Evolutionary conservation across 2,888 invertebrate genomes (phyloP).

Genomic region (Caenorhabditis becei): DNA sequence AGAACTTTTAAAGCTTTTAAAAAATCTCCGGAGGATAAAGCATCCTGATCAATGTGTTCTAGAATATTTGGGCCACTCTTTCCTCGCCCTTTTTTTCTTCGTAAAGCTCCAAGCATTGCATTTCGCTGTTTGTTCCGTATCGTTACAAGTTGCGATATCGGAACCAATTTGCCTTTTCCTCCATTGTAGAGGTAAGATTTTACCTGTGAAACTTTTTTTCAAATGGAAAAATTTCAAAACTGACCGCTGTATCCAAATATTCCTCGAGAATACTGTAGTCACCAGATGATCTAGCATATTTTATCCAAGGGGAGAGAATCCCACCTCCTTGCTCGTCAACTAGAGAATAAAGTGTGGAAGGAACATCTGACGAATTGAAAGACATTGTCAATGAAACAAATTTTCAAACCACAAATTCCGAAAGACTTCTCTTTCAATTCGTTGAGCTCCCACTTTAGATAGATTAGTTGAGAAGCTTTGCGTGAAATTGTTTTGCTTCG

Average conservation of each 20-base stretch:
- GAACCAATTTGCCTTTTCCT: constrained; percentile 92
- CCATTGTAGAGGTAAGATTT: constrained; percentile 94
- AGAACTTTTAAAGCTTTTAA: constrained; percentile 81
- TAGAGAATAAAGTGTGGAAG: constrained; percentile 71
- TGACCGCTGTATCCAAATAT: constrained; percentile 83
- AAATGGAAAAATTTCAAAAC: background rate
- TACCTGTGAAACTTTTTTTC: too few species aligned
- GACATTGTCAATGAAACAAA: constrained; percentile 59
- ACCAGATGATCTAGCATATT: constrained; percentile 73
- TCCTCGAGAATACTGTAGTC: constrained; percentile 75
- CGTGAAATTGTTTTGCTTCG: background rate
- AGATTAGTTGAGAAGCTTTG: background rate
- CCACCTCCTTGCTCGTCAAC: constrained; percentile 78
- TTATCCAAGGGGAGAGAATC: constrained; percentile 74
- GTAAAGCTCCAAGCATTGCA: constrained; percentile 72
- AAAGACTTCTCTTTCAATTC: background rate
- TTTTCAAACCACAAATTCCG: background rate
- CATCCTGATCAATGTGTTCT: constrained; percentile 79
- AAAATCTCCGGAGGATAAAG: constrained; percentile 72
- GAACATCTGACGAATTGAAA: constrained; percentile 71
- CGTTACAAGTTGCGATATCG: constrained; percentile 91
- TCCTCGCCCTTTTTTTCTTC: constrained; percentile 78
- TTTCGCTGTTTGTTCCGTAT: constrained; percentile 85
- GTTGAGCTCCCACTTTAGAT: background rate
- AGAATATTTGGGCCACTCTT: constrained; percentile 81